These are phyloP conservation scores for Alentia gelatinosa DNA, from an alignment of 2,888 invertebrate species.

Conservation along the genomic window DNA sequence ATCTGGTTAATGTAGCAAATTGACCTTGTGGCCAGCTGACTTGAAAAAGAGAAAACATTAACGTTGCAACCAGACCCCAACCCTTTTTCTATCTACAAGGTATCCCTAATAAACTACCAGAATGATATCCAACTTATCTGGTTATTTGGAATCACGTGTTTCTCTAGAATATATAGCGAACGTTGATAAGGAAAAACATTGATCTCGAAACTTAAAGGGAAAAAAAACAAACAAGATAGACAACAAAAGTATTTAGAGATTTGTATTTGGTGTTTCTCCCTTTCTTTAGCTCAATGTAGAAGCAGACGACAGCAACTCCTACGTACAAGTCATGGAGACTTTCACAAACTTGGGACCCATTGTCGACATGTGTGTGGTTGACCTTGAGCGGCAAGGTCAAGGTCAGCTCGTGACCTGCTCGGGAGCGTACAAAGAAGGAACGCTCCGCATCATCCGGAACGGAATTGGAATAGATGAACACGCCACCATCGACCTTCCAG, in stretches of 20 bases:
- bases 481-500: constrained; percentile 97
- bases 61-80: too few species aligned
- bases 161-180: too few species aligned
- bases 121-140: too few species aligned
- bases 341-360: constrained; percentile 99
- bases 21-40: too few species aligned
- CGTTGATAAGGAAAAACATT: too few species aligned
- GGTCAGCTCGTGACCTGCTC: constrained; percentile 97
- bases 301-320: constrained; percentile 91
- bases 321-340: constrained; percentile 96
- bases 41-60: too few species aligned
- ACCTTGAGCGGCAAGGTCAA: constrained; percentile 91
- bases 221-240: background rate
- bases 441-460: constrained; percentile 96
- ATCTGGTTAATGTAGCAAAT: too few species aligned
- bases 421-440: constrained; percentile 97
- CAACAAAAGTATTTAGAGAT: background rate
- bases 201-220: too few species aligned
- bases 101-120: too few species aligned
- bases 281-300: constrained; percentile 86
- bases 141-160: too few species aligned
- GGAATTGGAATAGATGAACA: constrained; percentile 99
- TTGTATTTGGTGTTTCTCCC: background rate
- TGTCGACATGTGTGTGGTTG: constrained; percentile 98
- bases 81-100: too few species aligned